These are phyloP conservation scores for Agonum fuliginosum DNA, from an alignment of 2,888 invertebrate genomes.

Conservation along the genomic window DNA sequence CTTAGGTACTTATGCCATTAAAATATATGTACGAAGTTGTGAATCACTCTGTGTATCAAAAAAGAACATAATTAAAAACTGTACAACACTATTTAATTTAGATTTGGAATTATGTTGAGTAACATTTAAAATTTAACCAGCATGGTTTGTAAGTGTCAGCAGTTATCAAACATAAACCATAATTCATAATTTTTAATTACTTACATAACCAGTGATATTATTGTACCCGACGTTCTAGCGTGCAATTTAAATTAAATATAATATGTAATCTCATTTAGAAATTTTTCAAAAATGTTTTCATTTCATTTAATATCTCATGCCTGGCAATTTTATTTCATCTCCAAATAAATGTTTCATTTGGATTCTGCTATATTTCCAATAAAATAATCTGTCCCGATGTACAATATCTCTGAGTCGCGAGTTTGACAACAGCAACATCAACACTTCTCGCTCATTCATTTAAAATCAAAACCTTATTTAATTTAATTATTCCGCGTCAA, in stretches of 20 bases:
- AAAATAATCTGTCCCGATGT: slow-evolving; percentile 16
- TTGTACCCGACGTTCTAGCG: no score
- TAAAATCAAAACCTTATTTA: neutral
- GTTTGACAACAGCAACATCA: slow-evolving; percentile 23
- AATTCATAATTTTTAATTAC: slow-evolving; percentile 36
- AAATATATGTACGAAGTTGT: neutral
- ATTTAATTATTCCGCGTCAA: neutral
- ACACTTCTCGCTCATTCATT: slow-evolving; percentile 45
- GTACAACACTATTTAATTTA: neutral
- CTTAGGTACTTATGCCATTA: no score
- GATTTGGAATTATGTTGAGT: slow-evolving; percentile 18
- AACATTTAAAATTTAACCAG: slow-evolving; percentile 37
- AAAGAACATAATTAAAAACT: neutral
- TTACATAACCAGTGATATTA: no score
- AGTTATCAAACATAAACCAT: neutral
- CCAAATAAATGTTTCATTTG: no score
- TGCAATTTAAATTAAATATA: no score
- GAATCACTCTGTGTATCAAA: neutral
- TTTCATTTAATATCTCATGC: no score
- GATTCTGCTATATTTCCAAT: no score
- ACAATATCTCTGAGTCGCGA: slow-evolving; percentile 27
- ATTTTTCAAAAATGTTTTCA: no score
- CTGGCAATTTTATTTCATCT: no score
- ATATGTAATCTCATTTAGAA: no score
- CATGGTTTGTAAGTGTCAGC: slow-evolving; percentile 24